Conservation (phyloP, 1,140 invertebrate species). For the Bombus consobrinus region DNA sequence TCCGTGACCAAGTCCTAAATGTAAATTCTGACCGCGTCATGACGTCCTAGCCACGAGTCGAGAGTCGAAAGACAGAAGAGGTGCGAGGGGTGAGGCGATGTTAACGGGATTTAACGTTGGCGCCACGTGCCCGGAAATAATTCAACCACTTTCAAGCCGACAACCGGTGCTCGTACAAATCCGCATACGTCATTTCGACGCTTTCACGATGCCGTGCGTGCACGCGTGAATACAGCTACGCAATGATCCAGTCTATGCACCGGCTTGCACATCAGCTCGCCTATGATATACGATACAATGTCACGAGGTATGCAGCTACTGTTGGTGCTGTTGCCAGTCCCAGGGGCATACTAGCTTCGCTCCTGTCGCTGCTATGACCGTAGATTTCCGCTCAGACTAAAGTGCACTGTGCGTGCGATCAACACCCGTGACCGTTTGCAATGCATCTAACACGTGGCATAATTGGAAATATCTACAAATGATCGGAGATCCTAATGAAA, state of each 20-base stretch:
- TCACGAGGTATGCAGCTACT: conserved; percentile 11
- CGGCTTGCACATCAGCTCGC: conserved; percentile 43
- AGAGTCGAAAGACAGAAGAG: no score
- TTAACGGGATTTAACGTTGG: conserved; percentile 7
- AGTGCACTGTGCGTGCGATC: not conserved
- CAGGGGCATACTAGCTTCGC: not conserved
- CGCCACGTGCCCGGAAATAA: conserved; percentile 46
- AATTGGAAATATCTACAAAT: not conserved
- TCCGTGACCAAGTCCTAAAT: not conserved
- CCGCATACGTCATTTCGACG: conserved; percentile 50
- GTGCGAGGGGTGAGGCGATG: not conserved
- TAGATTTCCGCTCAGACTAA: not conserved
- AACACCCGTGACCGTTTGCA: not conserved
- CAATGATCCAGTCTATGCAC: conserved; percentile 38
- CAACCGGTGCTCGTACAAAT: not conserved
- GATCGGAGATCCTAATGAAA: not conserved
- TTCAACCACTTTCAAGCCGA: conserved; percentile 58
- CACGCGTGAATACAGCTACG: conserved; percentile 25
- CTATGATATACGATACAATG: conserved; percentile 40
- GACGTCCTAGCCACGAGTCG: not conserved
- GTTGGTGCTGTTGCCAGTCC: not conserved
- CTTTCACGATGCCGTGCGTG: conserved; percentile 42
- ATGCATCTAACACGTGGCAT: not conserved
- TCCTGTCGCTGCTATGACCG: not conserved
- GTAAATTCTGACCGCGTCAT: not conserved